A percentile compares a stretch with the other conserved stretches of the same genome.
phyloP scores from a whole-genome alignment of 2,113 vertebrate genomes.

The Pseudolaguvia tuberculata region DNA sequence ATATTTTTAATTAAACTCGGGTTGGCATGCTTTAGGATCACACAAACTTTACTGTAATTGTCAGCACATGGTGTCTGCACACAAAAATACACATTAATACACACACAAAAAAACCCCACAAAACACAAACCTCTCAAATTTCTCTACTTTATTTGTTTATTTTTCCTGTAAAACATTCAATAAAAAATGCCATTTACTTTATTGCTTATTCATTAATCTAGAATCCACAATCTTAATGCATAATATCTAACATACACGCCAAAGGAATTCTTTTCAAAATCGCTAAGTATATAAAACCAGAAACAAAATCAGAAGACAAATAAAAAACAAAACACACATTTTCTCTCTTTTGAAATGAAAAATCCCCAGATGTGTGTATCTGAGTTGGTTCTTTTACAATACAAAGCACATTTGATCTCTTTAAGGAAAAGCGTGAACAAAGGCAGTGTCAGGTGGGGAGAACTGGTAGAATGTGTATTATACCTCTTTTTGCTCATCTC shows the following conservation, averaged over 20 bases:
- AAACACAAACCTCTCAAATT: conserved; percentile 62
- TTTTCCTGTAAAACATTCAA: conserved; percentile 75
- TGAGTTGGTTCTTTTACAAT: conserved; percentile 52
- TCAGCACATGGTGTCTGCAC: background rate
- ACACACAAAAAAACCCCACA: conserved; percentile 29
- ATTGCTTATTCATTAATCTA: conserved; percentile 73
- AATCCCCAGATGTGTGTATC: conserved; percentile 9
- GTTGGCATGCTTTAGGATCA: too few species aligned
- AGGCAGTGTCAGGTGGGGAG: conserved; percentile 11
- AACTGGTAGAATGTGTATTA: conserved; percentile 38
- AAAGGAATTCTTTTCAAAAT: background rate
- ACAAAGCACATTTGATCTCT: conserved; percentile 62
- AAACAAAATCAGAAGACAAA: conserved; percentile 55
- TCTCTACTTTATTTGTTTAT: conserved; percentile 72
- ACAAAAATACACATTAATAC: conserved; percentile 4
- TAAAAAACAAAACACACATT: conserved; percentile 45
- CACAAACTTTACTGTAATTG: background rate
- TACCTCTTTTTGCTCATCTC: conserved; percentile 7
- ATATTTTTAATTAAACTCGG: too few species aligned
- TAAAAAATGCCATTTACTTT: conserved; percentile 71
- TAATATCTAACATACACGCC: conserved; percentile 47
- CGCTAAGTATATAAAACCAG: conserved; percentile 61
- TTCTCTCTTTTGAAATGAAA: conserved; percentile 39
- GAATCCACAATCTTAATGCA: conserved; percentile 66
- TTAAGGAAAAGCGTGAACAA: conserved; percentile 64